Conservation (phyloP, 2,113 vertebrate genomes). For the Tonatia bakeri region DNA sequence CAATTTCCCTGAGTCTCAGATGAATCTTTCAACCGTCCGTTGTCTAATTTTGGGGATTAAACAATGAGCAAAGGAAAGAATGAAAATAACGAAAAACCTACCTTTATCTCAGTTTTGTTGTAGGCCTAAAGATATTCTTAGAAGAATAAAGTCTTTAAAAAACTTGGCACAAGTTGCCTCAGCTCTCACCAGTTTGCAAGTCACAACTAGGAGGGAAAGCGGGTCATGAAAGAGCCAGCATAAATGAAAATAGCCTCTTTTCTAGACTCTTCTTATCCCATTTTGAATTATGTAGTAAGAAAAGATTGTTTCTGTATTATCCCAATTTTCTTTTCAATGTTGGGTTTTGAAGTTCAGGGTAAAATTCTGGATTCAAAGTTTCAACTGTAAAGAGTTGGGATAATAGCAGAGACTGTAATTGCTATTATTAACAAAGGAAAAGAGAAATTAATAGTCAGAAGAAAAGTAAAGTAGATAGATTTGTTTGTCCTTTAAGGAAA, state of each 20-base stretch:
- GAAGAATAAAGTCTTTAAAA: neutral
- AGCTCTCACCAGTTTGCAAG: neutral
- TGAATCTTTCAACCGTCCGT: conserved; percentile 1
- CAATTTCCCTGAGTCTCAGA: neutral
- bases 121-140: neutral
- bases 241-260: neutral
- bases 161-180: neutral
- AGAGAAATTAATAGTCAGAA: neutral
- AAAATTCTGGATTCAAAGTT: neutral
- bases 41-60: neutral
- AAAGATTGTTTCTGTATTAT: neutral
- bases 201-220: neutral
- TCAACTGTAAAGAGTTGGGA: neutral
- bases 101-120: neutral
- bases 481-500: conserved; percentile 30
- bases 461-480: neutral
- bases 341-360: neutral
- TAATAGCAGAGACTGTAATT: neutral
- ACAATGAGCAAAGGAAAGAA: neutral
- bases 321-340: neutral
- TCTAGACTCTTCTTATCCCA: neutral
- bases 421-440: neutral
- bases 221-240: neutral
- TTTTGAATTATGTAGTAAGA: neutral
- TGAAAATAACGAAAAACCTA: neutral